Conservation (phyloP, 2,888 invertebrate species). For the Aphodius granarius region DNA sequence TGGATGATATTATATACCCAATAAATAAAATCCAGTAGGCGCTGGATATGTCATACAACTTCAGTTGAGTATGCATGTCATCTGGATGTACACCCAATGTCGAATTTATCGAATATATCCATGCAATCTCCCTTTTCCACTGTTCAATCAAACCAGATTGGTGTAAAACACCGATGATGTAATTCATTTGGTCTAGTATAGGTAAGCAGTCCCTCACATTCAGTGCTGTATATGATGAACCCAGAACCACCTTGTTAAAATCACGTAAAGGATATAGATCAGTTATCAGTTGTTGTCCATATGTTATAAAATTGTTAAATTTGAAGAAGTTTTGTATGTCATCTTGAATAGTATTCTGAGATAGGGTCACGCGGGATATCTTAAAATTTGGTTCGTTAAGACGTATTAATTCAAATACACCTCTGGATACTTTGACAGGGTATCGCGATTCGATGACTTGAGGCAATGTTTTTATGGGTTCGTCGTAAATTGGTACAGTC, state of each 20-base stretch:
- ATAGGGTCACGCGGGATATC: neutral
- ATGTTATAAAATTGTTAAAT: slow-evolving; percentile 1
- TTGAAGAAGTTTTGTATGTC: slow-evolving; percentile 2
- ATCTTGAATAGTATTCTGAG: neutral
- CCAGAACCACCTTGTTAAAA: neutral
- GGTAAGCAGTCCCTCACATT: slow-evolving; percentile 4
- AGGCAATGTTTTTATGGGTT: neutral
- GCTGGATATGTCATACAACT: neutral
- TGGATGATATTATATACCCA: neutral
- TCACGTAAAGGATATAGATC: neutral
- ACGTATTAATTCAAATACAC: neutral
- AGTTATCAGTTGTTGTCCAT: neutral
- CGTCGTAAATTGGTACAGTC: slow-evolving; percentile 1
- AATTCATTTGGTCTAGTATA: slow-evolving; percentile 1
- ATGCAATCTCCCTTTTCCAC: neutral
- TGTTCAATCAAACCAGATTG: neutral
- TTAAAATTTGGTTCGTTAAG: neutral
- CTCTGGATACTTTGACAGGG: neutral
- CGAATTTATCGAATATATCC: neutral
- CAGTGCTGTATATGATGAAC: neutral
- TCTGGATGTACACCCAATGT: neutral
- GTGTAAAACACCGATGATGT: neutral
- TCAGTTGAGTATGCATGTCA: neutral
- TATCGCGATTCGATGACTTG: neutral
- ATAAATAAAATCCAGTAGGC: neutral